Percentiles rank a stretch among this genome's conserved stretches.
Evolutionary conservation across 2,888 invertebrate genomes (phyloP).

Genomic region (Drosophila monieri): DNA sequence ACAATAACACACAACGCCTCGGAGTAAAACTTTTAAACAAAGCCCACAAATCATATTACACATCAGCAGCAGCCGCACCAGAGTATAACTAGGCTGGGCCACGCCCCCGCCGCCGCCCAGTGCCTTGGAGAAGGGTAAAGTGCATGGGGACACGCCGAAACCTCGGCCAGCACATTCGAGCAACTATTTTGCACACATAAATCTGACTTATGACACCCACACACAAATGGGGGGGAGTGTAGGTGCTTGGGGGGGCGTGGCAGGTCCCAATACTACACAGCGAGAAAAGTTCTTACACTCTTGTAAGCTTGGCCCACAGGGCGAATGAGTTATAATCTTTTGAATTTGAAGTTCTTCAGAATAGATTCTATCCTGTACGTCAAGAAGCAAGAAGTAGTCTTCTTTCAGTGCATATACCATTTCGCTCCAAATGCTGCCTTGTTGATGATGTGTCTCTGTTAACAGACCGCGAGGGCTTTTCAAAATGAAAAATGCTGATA

Average conservation of each 20-base stretch:
- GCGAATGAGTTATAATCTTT: not conserved
- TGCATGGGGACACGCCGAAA: slow-evolving; percentile 24
- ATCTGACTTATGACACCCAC: slow-evolving; percentile 73
- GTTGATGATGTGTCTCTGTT: slow-evolving; percentile 59
- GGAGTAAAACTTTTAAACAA: slow-evolving; percentile 57
- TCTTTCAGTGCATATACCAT: slow-evolving; percentile 7
- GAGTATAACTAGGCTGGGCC: slow-evolving; percentile 45
- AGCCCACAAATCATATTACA: slow-evolving; percentile 65
- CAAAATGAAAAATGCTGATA: slow-evolving; percentile 73
- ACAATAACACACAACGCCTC: slow-evolving; percentile 51
- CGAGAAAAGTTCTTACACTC: not conserved
- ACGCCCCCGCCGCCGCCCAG: slow-evolving; percentile 13
- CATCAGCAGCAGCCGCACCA: slow-evolving; percentile 28
- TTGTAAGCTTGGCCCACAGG: not conserved
- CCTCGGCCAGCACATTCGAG: slow-evolving; percentile 26
- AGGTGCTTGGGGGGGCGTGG: slow-evolving; percentile 4
- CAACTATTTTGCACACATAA: slow-evolving; percentile 73
- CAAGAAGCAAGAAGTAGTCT: not conserved
- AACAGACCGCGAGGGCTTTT: slow-evolving; percentile 55
- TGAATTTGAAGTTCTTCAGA: not conserved
- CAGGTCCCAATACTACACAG: slow-evolving; percentile 7
- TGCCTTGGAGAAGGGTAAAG: slow-evolving; percentile 35
- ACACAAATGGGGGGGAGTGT: slow-evolving; percentile 30
- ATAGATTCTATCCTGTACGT: not conserved
- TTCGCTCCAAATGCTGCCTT: slow-evolving; percentile 21